These are phyloP conservation scores for Urocynchramus pylzowi DNA, from an alignment of 2,113 vertebrate genomes.

Conservation along the genomic window DNA sequence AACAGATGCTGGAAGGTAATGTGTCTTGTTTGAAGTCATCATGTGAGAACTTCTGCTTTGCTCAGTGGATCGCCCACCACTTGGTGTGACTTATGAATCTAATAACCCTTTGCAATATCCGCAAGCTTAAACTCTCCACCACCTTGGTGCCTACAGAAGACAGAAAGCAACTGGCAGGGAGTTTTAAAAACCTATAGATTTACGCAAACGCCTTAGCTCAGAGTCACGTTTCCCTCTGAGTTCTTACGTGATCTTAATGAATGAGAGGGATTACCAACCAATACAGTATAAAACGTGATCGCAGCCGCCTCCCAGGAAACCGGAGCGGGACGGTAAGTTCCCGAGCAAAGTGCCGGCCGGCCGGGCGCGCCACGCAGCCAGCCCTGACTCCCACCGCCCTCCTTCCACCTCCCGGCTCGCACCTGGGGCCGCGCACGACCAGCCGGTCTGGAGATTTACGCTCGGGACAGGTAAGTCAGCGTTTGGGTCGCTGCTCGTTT, in stretches of 20 bases:
- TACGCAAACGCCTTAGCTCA: constrained; percentile 86
- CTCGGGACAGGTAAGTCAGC: constrained; percentile 74
- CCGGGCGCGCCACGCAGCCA: not conserved
- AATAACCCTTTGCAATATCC: constrained; percentile 99
- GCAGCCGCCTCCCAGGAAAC: constrained; percentile 54
- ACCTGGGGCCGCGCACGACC: constrained; percentile 50
- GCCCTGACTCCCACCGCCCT: constrained; percentile 33
- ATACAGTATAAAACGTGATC: constrained; percentile 57
- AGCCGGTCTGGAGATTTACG: constrained; percentile 50
- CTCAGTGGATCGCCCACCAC: constrained; percentile 99
- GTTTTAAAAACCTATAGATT: constrained; percentile 85
- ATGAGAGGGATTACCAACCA: constrained; percentile 72
- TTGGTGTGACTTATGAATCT: constrained; percentile 99
- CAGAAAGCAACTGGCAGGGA: constrained; percentile 83
- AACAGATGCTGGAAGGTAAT: constrained; percentile 99
- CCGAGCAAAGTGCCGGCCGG: constrained; percentile 63
- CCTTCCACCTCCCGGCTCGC: constrained; percentile 55
- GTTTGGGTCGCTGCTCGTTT: constrained; percentile 45
- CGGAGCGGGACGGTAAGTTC: constrained; percentile 70
- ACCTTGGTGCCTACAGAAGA: constrained; percentile 90
- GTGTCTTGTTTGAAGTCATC: constrained; percentile 99
- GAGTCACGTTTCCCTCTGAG: constrained; percentile 84
- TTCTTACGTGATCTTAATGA: constrained; percentile 91
- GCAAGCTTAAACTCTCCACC: constrained; percentile 94
- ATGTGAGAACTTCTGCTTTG: constrained; percentile 99